Conservation (phyloP, 2,113 vertebrate genomes). For the Oxyruncus cristatus region DNA sequence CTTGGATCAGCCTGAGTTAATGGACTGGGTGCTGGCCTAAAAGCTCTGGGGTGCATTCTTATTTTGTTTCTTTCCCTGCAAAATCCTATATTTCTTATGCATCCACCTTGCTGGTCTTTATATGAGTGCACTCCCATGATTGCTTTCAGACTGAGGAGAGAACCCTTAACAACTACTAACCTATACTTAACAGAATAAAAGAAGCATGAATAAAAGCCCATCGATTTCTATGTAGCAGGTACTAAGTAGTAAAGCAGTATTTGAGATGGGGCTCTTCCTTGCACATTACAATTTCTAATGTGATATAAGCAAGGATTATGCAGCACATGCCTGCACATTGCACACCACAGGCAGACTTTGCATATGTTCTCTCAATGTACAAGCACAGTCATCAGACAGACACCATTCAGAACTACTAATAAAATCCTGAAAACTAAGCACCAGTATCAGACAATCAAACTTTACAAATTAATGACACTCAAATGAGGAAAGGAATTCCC, state of each 20-base stretch:
- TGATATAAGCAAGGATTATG: not conserved
- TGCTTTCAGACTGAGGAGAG: not conserved
- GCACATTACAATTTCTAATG: not conserved
- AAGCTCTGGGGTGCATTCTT: not conserved
- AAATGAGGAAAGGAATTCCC: not conserved
- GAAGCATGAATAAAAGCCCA: not conserved
- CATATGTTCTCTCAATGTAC: not conserved
- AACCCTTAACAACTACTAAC: not conserved
- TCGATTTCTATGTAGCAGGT: not conserved
- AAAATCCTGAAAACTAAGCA: not conserved
- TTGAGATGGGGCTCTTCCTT: not conserved
- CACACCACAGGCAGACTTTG: not conserved
- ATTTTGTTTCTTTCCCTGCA: not conserved
- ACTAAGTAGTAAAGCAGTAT: not conserved
- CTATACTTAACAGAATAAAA: not conserved
- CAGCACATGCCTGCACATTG: not conserved
- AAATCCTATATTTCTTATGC: not conserved
- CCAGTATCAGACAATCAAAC: not conserved
- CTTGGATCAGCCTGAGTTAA: not conserved
- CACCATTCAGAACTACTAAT: not conserved
- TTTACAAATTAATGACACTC: not conserved
- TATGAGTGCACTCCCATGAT: not conserved
- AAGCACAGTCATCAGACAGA: not conserved
- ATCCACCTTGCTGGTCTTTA: not conserved
- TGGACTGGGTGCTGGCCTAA: not conserved